Evolutionary conservation across 2,888 invertebrate genomes (phyloP).

Genomic region (Meta bourneti): DNA sequence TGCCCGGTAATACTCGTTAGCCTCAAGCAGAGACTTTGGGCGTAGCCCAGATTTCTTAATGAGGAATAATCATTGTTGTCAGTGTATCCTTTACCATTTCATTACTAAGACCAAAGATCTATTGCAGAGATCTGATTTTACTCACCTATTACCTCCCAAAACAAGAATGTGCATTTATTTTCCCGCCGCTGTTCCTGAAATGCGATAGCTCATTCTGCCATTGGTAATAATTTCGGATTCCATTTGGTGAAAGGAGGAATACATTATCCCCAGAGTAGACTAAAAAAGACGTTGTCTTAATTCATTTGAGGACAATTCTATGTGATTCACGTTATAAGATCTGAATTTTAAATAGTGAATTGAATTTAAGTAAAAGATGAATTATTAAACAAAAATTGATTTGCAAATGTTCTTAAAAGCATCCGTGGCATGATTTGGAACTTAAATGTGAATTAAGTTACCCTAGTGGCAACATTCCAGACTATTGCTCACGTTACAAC

Average conservation of each 20-base stretch:
- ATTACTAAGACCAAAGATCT: neutral
- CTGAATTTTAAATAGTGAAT: too few species aligned
- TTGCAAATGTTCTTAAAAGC: too few species aligned
- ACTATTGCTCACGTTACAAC: too few species aligned
- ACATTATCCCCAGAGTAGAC: neutral
- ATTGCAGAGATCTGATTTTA: neutral
- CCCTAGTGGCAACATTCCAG: too few species aligned
- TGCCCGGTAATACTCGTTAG: conserved; percentile 17
- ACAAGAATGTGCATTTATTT: neutral
- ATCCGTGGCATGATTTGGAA: too few species aligned
- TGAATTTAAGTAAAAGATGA: too few species aligned
- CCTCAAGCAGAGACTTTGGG: conserved; percentile 43
- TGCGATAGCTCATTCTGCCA: neutral
- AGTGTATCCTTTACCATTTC: neutral
- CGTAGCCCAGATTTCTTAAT: conserved; percentile 40
- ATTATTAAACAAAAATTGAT: too few species aligned
- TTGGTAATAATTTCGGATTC: neutral
- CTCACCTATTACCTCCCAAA: neutral
- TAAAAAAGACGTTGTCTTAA: neutral
- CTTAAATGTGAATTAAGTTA: too few species aligned
- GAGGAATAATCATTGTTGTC: conserved; percentile 42
- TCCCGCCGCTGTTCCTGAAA: neutral
- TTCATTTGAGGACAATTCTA: neutral
- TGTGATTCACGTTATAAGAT: too few species aligned
- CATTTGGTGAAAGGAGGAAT: neutral